These are phyloP conservation scores for Seriola dumerili DNA, from an alignment of 2,113 vertebrate species.

Conservation along the genomic window DNA sequence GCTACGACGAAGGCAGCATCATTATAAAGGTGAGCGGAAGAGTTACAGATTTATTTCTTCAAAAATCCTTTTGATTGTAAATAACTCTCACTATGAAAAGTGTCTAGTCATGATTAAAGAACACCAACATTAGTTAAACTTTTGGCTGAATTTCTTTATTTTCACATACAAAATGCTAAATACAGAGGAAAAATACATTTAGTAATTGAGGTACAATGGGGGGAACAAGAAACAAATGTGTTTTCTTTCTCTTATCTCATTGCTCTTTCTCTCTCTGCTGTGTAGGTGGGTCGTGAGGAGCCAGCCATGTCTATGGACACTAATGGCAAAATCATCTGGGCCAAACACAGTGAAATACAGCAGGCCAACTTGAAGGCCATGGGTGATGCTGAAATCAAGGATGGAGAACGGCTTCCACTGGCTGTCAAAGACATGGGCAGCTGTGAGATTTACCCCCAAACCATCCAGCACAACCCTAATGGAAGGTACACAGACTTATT, in stretches of 20 bases:
- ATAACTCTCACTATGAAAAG: background rate
- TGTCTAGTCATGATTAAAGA: background rate
- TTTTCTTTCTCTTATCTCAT: background rate
- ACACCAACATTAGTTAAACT: background rate
- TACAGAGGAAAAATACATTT: background rate
- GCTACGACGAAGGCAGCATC: constrained; percentile 99
- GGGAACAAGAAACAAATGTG: background rate
- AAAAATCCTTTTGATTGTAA: background rate
- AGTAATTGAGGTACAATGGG: background rate
- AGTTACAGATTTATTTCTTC: background rate
- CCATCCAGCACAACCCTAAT: constrained; percentile 98
- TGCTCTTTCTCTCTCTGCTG: background rate
- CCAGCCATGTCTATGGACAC: constrained; percentile 99
- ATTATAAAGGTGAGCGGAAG: constrained; percentile 92
- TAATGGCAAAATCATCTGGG: constrained; percentile 99
- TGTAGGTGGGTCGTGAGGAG: constrained; percentile 96
- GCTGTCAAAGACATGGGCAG: constrained; percentile 99
- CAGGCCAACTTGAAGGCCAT: constrained; percentile 99
- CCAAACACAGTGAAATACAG: constrained; percentile 97
- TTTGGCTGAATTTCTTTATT: background rate
- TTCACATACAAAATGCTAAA: background rate
- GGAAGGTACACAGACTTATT: constrained; percentile 86
- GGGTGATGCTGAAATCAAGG: constrained; percentile 98
- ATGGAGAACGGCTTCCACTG: constrained; percentile 95
- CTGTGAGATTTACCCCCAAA: constrained; percentile 99